Percentiles rank a stretch among this genome's conserved stretches.
phyloP scores from a whole-genome alignment of 2,113 vertebrate genomes.

The Tragelaphus imberbis region DNA sequence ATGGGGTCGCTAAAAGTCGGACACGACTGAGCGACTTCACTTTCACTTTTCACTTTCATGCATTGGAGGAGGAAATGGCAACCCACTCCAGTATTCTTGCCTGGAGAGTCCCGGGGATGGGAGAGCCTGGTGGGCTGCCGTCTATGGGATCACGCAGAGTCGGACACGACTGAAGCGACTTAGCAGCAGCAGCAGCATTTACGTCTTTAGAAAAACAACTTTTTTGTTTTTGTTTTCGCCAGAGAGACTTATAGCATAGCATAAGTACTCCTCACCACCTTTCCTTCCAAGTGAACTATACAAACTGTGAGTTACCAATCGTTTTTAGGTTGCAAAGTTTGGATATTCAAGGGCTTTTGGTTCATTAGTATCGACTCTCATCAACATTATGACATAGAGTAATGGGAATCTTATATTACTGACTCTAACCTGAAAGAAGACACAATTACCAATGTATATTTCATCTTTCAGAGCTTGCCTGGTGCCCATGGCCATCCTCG shows the following conservation, averaged over 20 bases:
- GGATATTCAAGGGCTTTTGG: not conserved
- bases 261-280: not conserved
- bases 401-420: not conserved
- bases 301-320: not conserved
- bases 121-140: too few species aligned
- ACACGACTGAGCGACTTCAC: too few species aligned
- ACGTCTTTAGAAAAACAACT: not conserved
- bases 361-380: not conserved
- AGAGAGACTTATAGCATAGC: not conserved
- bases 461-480: not conserved
- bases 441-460: not conserved
- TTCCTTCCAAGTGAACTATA: not conserved
- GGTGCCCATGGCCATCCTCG: not conserved
- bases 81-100: too few species aligned
- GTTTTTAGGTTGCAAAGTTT: not conserved
- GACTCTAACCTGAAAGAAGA: not conserved
- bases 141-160: too few species aligned
- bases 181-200: too few species aligned
- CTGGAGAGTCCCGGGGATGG: too few species aligned
- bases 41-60: too few species aligned
- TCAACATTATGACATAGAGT: not conserved
- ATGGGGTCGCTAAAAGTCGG: too few species aligned
- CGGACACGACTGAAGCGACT: too few species aligned
- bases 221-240: not conserved
- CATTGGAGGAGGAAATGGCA: too few species aligned